phyloP scores from a whole-genome alignment of 2,888 invertebrate species.

The Leptopterna dolabrata region DNA sequence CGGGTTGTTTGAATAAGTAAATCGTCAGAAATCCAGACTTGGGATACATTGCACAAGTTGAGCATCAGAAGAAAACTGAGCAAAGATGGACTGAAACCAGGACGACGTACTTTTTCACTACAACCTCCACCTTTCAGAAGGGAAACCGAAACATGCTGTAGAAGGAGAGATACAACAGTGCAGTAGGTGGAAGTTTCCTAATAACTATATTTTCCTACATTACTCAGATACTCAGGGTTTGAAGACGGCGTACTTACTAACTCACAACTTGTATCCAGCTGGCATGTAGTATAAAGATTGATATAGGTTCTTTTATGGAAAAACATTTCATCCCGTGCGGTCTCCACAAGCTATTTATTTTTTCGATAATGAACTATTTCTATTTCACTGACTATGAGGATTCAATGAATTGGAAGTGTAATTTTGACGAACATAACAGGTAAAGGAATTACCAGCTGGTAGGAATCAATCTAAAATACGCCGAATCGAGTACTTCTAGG shows the following conservation, averaged over 20 bases:
- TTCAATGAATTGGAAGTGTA: neutral
- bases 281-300: conserved; percentile 36
- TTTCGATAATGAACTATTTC: no score
- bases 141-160: no score
- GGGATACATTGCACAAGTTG: no score
- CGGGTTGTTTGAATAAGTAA: no score
- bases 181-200: neutral
- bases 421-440: neutral
- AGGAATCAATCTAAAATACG: neutral
- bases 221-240: neutral
- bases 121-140: no score
- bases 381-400: no score
- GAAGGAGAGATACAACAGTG: no score
- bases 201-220: neutral
- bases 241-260: conserved; percentile 48
- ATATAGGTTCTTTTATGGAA: conserved; percentile 12
- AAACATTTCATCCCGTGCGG: neutral
- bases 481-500: neutral
- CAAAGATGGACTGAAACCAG: no score
- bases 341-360: neutral
- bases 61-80: no score
- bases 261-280: conserved; percentile 51
- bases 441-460: neutral
- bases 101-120: no score
- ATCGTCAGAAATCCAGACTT: no score